Evolutionary conservation across 2,888 invertebrate species (phyloP).

Genomic region (Thymelicus acteon): DNA sequence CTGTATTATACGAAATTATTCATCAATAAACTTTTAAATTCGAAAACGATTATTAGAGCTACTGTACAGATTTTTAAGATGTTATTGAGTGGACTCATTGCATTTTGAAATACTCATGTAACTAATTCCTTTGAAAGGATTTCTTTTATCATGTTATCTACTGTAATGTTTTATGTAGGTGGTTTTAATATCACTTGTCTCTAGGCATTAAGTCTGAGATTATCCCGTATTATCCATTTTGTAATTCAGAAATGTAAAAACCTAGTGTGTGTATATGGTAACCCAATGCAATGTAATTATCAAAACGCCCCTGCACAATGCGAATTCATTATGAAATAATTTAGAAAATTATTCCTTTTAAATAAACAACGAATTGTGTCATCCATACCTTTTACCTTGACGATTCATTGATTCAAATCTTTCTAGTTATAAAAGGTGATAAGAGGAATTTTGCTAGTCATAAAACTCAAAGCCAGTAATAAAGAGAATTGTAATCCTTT

Average conservation of each 20-base stretch:
- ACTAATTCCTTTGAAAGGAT: slow-evolving; percentile 42
- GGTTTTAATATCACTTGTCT: background rate
- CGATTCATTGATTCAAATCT: slow-evolving; percentile 3
- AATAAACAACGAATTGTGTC: background rate
- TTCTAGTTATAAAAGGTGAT: background rate
- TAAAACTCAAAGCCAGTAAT: no score
- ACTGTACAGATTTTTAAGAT: slow-evolving; percentile 52
- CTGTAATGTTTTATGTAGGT: slow-evolving; percentile 19
- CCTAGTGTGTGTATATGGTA: slow-evolving; percentile 1
- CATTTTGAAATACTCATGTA: slow-evolving; percentile 50
- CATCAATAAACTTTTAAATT: slow-evolving; percentile 56
- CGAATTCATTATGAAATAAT: background rate
- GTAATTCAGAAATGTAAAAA: no score
- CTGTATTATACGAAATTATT: slow-evolving; percentile 57
- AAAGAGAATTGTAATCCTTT: background rate
- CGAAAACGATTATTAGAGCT: slow-evolving; percentile 53
- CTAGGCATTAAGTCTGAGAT: no score
- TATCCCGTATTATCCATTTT: no score
- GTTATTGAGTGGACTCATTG: slow-evolving; percentile 46
- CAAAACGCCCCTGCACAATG: background rate
- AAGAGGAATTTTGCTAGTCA: no score
- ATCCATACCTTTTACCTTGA: background rate
- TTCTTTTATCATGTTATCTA: slow-evolving; percentile 40
- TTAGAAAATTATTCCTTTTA: background rate
- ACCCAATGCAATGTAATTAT: slow-evolving; percentile 31